phyloP scores from a whole-genome alignment of 2,797 vertebrate genomes.

The Atherinosoma microstoma region DNA sequence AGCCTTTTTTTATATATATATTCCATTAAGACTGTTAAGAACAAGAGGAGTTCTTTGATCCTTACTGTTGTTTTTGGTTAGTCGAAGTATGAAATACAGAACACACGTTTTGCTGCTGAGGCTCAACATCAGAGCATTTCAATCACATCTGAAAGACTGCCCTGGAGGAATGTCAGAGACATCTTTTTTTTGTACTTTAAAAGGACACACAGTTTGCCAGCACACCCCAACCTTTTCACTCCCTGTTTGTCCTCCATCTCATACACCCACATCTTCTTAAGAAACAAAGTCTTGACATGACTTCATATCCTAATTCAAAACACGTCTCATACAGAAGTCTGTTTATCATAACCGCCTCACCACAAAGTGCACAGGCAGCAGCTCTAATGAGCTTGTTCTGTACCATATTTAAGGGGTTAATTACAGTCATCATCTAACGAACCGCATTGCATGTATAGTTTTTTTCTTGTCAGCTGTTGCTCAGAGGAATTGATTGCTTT shows the following conservation, averaged over 20 bases:
- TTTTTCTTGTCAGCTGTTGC: constrained; percentile 36
- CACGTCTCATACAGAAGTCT: constrained; percentile 66
- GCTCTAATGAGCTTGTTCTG: constrained; percentile 75
- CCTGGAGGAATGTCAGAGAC: constrained; percentile 41
- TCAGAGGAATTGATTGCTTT: constrained; percentile 56
- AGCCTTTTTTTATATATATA: constrained; percentile 16
- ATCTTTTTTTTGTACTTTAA: constrained; percentile 26
- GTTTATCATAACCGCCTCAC: constrained; percentile 70
- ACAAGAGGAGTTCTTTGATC: constrained; percentile 59
- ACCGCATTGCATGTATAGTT: constrained; percentile 61
- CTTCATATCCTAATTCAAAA: constrained; percentile 68
- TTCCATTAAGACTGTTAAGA: constrained; percentile 40
- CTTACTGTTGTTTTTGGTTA: constrained; percentile 67
- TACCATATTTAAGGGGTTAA: constrained; percentile 66
- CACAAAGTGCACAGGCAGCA: constrained; percentile 61
- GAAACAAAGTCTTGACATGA: constrained; percentile 62
- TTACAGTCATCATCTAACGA: constrained; percentile 66
- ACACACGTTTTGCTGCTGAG: constrained; percentile 56
- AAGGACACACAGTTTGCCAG: constrained; percentile 21
- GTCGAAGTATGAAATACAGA: constrained; percentile 55
- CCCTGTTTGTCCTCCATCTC: constrained; percentile 42
- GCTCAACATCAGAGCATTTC: constrained; percentile 66
- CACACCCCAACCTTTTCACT: constrained; percentile 29
- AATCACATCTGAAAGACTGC: constrained; percentile 61
- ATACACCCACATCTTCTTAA: constrained; percentile 39